Base-by-base conservation (phyloP, 1,140 invertebrate genomes). In the Chelonus insularis region DNA sequence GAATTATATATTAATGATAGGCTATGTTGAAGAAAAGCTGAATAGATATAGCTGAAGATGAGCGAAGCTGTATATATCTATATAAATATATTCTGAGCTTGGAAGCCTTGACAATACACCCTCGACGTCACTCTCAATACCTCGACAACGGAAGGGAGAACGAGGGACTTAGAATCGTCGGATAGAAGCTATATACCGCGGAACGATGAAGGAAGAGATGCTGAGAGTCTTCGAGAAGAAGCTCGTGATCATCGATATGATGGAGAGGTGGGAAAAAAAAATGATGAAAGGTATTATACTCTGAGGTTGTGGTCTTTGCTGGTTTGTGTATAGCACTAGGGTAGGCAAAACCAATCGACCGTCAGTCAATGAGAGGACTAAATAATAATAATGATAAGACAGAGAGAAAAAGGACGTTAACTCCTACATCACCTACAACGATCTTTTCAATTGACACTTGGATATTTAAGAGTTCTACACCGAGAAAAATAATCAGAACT, bases 61-160 rank as follows among this genome's bases (percentile, higher is more conserved):
- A 7, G 25, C 7, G 7, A 29, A 29, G 3, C 3, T 29, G 7
- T 29, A 29, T 29, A 29, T 29, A 29, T 29, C 3, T 29, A 29
- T 29, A 29, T 29, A 29, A 4, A 29, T 29, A 29, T 29, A 29
- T 29, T 4, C 7, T 7, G 25, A 29, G 25, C 50, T 29, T 52
- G 18, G 25, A 64, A 68, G 56, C 67, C 71, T 57, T 71, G 66
- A 74, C 74, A 74, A 75, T 74, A 60, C 66, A 57, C 62, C 57
- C 74, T 75, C 69, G 68, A 75, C 69, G 74, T 75, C 74, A 73
- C 67, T 74, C 72, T 74, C 72, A 70, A 75, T 70, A 63, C 69
- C 58, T 69, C 63, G 52, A 61, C 57, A 63, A 65, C 52, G 66
- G 50, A 55, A 62, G 47, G 62, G 43, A 60, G 59, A 62, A 66